These are phyloP conservation scores for Bombus waltoni DNA, from an alignment of 1,140 invertebrate genomes.

Conservation along the genomic window DNA sequence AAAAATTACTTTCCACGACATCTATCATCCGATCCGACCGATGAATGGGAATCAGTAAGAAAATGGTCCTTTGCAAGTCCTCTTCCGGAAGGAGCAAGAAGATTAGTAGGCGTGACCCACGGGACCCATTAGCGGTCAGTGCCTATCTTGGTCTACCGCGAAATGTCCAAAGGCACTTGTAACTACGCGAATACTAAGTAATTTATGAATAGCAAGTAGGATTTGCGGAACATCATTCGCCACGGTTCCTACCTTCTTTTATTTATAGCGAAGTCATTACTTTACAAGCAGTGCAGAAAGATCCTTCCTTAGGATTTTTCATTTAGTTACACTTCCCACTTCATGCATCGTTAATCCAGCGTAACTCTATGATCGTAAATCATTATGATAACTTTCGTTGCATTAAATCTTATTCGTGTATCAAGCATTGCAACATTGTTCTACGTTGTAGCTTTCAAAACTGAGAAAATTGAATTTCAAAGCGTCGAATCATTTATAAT, in stretches of 20 bases:
- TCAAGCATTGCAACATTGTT: not conserved
- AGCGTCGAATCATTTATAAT: no score
- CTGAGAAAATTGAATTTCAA: not conserved
- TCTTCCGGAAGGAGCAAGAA: not conserved
- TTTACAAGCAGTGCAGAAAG: constrained; percentile 41
- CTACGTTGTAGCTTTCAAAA: not conserved
- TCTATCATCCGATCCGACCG: not conserved
- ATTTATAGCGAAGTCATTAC: constrained; percentile 47
- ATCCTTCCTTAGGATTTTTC: not conserved
- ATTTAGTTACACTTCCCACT: not conserved
- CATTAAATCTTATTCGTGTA: not conserved
- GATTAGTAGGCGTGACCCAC: constrained; percentile 20
- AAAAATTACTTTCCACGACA: not conserved
- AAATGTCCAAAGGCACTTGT: constrained; percentile 56
- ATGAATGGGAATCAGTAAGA: not conserved
- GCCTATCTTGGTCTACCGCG: constrained; percentile 59
- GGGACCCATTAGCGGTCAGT: constrained; percentile 69
- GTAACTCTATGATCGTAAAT: no score
- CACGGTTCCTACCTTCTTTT: constrained; percentile 40
- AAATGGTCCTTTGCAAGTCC: not conserved
- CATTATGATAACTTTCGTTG: not conserved
- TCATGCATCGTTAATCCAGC: not conserved
- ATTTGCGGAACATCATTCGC: constrained; percentile 50
- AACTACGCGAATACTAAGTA: constrained; percentile 64
- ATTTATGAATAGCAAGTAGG: constrained; percentile 62